A percentile compares a stretch with the other conserved stretches of the same genome.
Evolutionary conservation across 2,113 vertebrate genomes (phyloP).

Genomic region (Abramis brama): DNA sequence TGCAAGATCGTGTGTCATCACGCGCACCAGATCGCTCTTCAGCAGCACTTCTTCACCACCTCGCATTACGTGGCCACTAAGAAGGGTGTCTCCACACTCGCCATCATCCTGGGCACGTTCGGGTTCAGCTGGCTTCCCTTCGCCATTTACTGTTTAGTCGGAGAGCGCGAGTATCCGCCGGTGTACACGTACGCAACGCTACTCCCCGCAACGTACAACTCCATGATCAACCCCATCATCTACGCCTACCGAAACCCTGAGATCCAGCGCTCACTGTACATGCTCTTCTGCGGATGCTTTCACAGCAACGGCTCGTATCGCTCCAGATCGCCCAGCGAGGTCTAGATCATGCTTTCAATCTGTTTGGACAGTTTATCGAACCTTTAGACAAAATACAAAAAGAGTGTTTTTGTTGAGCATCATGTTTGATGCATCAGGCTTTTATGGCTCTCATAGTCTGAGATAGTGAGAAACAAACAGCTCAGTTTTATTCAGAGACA

Average conservation of each 20-base stretch:
- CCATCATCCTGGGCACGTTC: slow-evolving; percentile 94
- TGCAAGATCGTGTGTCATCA: slow-evolving; percentile 97
- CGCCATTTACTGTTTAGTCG: slow-evolving; percentile 94
- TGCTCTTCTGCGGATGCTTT: slow-evolving; percentile 93
- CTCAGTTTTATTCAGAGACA: neutral
- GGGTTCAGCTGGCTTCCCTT: slow-evolving; percentile 98
- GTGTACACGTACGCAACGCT: slow-evolving; percentile 96
- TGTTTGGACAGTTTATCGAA: neutral
- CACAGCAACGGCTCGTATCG: slow-evolving; percentile 87
- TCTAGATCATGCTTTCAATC: slow-evolving; percentile 69
- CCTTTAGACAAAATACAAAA: no score
- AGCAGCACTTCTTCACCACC: slow-evolving; percentile 94
- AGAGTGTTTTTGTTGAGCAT: neutral
- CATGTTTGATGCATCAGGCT: no score
- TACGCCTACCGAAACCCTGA: slow-evolving; percentile 98
- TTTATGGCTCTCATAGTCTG: neutral
- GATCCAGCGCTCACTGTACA: slow-evolving; percentile 92
- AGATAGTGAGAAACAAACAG: neutral
- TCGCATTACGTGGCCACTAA: slow-evolving; percentile 92
- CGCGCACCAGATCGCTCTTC: slow-evolving; percentile 97
- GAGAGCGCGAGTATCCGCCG: slow-evolving; percentile 84
- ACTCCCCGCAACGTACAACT: slow-evolving; percentile 96
- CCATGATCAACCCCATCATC: slow-evolving; percentile 99
- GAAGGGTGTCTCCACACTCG: slow-evolving; percentile 93
- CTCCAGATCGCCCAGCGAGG: slow-evolving; percentile 95